A percentile compares a stretch with the other conserved stretches of the same genome.
Conservation (phyloP, 2,797 vertebrate genomes). For the Trachops cirrhosus region DNA sequence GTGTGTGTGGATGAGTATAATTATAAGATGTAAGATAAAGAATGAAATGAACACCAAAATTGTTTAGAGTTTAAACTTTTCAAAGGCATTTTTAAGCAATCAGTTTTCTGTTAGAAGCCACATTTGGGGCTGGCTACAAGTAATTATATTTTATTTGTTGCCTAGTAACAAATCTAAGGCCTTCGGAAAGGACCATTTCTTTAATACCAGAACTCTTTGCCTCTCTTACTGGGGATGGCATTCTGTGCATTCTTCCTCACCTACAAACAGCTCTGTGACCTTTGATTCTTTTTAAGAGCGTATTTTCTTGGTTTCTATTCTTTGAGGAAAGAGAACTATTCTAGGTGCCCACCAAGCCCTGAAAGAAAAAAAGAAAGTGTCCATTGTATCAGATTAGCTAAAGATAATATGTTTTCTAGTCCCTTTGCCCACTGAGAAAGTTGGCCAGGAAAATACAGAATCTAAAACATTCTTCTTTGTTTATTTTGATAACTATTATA, state of each 20-base stretch:
- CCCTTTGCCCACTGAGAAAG: neutral
- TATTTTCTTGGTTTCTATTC: neutral
- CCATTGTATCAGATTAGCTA: neutral
- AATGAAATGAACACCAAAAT: neutral
- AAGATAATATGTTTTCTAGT: neutral
- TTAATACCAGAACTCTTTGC: neutral
- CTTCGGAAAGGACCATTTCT: neutral
- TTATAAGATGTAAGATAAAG: neutral
- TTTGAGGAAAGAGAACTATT: neutral
- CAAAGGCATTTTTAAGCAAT: slow-evolving; percentile 30
- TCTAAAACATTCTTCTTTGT: neutral
- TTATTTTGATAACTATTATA: neutral
- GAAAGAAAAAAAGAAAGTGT: neutral
- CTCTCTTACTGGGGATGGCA: neutral
- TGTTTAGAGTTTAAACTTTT: neutral
- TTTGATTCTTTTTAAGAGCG: neutral
- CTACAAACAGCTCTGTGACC: neutral
- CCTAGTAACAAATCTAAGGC: slow-evolving; percentile 42
- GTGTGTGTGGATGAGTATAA: neutral
- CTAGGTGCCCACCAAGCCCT: neutral
- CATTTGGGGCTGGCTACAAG: neutral
- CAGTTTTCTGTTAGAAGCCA: neutral
- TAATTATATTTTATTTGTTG: slow-evolving; percentile 54
- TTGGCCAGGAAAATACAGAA: neutral
- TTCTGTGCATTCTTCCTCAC: neutral